Conservation (phyloP, 2,113 vertebrate genomes). For the Fregetta grallaria region DNA sequence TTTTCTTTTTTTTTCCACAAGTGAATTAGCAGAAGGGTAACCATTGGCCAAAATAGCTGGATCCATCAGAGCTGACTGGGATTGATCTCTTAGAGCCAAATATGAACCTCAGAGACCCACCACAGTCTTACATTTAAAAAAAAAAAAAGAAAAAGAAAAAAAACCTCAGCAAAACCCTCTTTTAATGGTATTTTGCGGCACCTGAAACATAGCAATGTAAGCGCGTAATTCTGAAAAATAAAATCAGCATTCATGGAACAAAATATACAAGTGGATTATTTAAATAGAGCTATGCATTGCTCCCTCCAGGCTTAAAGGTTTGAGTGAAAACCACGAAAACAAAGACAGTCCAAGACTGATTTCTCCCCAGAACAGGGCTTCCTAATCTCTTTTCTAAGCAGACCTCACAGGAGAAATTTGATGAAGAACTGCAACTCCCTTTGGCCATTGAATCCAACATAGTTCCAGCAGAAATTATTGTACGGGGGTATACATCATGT, state of each 20-base stretch:
- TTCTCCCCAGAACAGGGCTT: not conserved
- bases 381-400: not conserved
- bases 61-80: not conserved
- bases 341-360: not conserved
- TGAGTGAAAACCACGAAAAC: not conserved
- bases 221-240: not conserved
- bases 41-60: not conserved
- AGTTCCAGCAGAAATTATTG: not conserved
- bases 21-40: not conserved
- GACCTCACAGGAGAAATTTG: not conserved
- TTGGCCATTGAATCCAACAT: not conserved
- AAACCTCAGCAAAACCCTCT: not conserved
- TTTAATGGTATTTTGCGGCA: not conserved
- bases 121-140: not conserved
- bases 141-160: not conserved
- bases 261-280: not conserved
- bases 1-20: not conserved
- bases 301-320: not conserved
- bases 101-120: constrained; percentile 46
- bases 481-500: fast-evolving
- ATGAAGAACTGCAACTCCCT: not conserved
- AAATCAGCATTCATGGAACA: not conserved
- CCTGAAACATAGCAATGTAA: not conserved
- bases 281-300: not conserved
- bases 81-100: not conserved